Base-by-base conservation (phyloP, 1,140 invertebrate species). In the Maniola jurtina region DNA sequence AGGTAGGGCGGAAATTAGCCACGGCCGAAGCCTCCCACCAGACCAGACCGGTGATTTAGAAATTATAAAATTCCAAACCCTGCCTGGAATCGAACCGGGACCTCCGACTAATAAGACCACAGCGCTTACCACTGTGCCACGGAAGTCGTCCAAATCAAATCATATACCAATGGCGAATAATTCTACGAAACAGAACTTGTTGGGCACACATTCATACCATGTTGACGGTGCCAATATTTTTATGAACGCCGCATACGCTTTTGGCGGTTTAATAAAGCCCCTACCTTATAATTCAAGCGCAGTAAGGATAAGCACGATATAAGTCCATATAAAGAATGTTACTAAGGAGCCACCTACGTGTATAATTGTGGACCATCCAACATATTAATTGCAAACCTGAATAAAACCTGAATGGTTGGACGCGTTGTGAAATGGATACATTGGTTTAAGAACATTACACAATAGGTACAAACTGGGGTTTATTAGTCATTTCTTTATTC, bases 341-440 rank as follows among this genome's bases (percentile, higher is more conserved):
- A 48, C 35, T 58, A 64, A 64, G 64, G 57, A 65, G 50, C 38
- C 48, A 16, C 48, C 48, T 6, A 45, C 15, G 36, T 7, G 14
- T 33, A 47, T 57, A 55, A 67, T 60, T 56, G 54, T 58, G 40
- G 35, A 35, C 48, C 47, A 36, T 45, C 52, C 59, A 57, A 64
- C 54, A 61, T 67, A 61, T 61, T 67, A 67, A 67, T 67, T 67
- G 59, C 65, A 61, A 61, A 57, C 52, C 48, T 52, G 48, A 52
- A 52, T 52, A 25, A 16, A 52, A 25, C 48, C 42, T n/a, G 42
- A 7, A 38, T 13, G 48, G 48, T 16, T 25, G 14, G 48, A 25
- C 16, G 48, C 6, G 7, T 52, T 52, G 2, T 52, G 48, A 3
- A 52, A 52, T 25, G 48, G 48, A 52, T 52, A 52, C 14, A 9